phyloP scores from a whole-genome alignment of 1,140 invertebrate genomes.

The Drosophila teissieri region DNA sequence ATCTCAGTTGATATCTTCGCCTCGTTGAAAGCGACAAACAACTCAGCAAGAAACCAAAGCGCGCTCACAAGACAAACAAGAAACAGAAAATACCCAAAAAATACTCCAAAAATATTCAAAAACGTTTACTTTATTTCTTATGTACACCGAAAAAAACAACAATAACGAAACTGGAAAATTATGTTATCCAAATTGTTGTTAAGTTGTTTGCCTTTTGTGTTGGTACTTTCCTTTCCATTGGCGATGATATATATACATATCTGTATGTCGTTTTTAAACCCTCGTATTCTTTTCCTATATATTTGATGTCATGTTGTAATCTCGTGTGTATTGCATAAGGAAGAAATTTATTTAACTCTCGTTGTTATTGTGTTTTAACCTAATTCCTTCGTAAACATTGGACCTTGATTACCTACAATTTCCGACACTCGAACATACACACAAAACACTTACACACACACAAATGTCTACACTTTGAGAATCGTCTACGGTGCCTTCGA shows the following conservation, averaged over 20 bases:
- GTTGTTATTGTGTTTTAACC: conserved; percentile 73
- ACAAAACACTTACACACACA: conserved; percentile 29
- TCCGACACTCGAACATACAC: conserved; percentile 41
- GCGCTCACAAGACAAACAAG: conserved; percentile 71
- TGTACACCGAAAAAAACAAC: conserved; percentile 47
- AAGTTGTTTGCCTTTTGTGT: conserved; percentile 60
- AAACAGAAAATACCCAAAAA: conserved; percentile 34
- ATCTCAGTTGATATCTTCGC: conserved; percentile 54
- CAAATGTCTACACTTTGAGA: conserved; percentile 12
- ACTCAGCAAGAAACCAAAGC: conserved; percentile 58
- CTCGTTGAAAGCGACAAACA: conserved; percentile 69
- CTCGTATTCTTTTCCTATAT: conserved; percentile 44
- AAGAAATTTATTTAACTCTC: conserved; percentile 54
- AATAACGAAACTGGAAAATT: conserved; percentile 31
- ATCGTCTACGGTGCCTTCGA: conserved; percentile 21
- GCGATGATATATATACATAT: conserved; percentile 59
- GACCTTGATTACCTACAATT: conserved; percentile 59
- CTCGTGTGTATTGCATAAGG: conserved; percentile 65
- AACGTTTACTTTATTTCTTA: conserved; percentile 51
- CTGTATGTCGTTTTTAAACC: conserved; percentile 53
- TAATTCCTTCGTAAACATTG: conserved; percentile 68
- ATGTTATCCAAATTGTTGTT: conserved; percentile 55
- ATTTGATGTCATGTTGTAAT: conserved; percentile 75
- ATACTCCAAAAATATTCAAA: conserved; percentile 49
- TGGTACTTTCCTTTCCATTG: conserved; percentile 56